These are phyloP conservation scores for Oxytorus armatus DNA, from an alignment of 2,888 invertebrate species.

Conservation along the genomic window DNA sequence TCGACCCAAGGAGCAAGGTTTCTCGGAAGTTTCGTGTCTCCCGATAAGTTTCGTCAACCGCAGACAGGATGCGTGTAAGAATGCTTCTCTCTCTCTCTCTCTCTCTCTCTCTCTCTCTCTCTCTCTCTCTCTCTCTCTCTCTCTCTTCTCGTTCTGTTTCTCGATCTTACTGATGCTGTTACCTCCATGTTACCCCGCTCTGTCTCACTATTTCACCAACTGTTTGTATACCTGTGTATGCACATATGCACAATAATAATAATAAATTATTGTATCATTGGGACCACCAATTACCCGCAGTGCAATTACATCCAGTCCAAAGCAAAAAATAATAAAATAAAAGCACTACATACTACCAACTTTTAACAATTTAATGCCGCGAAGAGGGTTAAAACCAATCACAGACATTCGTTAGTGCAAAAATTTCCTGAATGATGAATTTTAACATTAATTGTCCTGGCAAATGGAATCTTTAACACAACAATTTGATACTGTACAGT, in stretches of 20 bases:
- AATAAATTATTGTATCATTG: too few relatives aligned
- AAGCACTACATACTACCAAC: too few relatives aligned
- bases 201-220: constrained; percentile 17
- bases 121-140: constrained; percentile 60
- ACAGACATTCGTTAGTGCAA: too few relatives aligned
- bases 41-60: constrained; percentile 83
- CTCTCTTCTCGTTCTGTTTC: constrained; percentile 36
- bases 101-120: constrained; percentile 61
- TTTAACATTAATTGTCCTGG: too few relatives aligned
- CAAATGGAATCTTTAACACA: too few relatives aligned
- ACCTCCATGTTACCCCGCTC: constrained; percentile 16
- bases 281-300: too few relatives aligned
- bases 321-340: too few relatives aligned
- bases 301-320: too few relatives aligned
- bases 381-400: too few relatives aligned
- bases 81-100: constrained; percentile 71
- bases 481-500: too few relatives aligned
- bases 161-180: constrained; percentile 4
- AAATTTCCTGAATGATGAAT: too few relatives aligned
- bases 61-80: constrained; percentile 83
- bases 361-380: too few relatives aligned
- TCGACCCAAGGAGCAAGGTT: constrained; percentile 68
- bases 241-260: neutral
- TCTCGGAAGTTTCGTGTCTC: constrained; percentile 82
- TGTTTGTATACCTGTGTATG: neutral